Evolutionary conservation across 2,113 vertebrate genomes (phyloP).

Genomic region (Amblyornis subalaris): DNA sequence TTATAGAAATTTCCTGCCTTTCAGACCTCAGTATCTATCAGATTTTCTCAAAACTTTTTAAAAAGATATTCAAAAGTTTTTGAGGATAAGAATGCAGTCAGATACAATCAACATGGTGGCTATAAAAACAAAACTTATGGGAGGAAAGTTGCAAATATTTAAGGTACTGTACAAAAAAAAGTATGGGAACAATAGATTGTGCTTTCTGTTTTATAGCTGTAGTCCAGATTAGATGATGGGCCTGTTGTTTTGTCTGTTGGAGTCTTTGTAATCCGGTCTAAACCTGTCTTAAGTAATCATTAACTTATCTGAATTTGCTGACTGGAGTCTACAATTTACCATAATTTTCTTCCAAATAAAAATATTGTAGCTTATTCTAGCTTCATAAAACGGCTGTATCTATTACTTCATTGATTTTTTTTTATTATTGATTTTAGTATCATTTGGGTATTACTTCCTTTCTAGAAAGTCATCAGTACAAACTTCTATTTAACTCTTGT

Average conservation of each 20-base stretch:
- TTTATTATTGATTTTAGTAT: neutral
- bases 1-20: neutral
- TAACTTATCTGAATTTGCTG: neutral
- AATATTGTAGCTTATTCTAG: neutral
- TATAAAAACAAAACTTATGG: neutral
- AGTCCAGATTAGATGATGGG: neutral
- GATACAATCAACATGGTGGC: neutral
- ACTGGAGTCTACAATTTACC: neutral
- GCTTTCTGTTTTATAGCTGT: neutral
- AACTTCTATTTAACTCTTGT: neutral
- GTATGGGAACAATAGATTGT: neutral
- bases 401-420: neutral
- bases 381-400: neutral
- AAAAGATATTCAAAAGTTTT: neutral
- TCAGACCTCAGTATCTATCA: neutral
- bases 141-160: neutral
- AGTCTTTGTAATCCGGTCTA: neutral
- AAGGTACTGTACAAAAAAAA: neutral
- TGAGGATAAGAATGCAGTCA: neutral
- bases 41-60: neutral
- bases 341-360: neutral
- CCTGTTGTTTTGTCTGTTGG: neutral
- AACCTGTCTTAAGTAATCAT: neutral
- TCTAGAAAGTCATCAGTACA: neutral
- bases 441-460: rapidly evolving